Percentiles rank a stretch among this genome's conserved stretches.
Evolutionary conservation across 2,797 vertebrate genomes (phyloP).

Genomic region (Epinephelus awoara): DNA sequence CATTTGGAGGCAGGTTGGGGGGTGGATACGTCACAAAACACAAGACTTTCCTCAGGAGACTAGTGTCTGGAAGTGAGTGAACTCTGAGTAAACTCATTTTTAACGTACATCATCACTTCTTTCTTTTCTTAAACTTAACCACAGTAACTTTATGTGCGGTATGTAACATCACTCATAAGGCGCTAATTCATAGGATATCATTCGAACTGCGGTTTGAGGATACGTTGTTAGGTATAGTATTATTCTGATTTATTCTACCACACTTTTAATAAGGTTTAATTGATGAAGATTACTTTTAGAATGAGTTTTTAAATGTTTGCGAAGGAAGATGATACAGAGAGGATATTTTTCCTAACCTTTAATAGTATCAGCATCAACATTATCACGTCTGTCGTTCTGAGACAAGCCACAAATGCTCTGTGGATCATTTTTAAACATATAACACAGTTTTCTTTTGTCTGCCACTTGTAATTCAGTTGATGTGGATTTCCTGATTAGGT

Average conservation of each 20-base stretch:
- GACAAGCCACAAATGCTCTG: neutral
- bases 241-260: neutral
- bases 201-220: too few species aligned
- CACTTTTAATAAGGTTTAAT: neutral
- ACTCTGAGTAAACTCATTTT: too few species aligned
- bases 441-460: neutral
- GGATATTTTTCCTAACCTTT: neutral
- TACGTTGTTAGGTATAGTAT: neutral
- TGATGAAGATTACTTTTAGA: neutral
- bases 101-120: too few species aligned
- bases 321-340: neutral
- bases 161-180: too few species aligned
- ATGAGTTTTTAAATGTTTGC: neutral
- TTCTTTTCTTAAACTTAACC: too few species aligned
- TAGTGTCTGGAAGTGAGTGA: too few species aligned
- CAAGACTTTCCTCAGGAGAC: too few species aligned
- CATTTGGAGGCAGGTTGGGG: too few species aligned
- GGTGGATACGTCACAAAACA: too few species aligned
- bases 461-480: constrained; percentile 21
- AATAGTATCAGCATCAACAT: neutral
- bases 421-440: neutral
- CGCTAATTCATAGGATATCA: too few species aligned
- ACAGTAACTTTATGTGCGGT: too few species aligned
- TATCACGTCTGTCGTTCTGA: too few species aligned
- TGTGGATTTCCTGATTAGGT: constrained; percentile 19